Base-by-base conservation (phyloP, 2,888 invertebrate species). In the Hydroisotoma schaefferi region DNA sequence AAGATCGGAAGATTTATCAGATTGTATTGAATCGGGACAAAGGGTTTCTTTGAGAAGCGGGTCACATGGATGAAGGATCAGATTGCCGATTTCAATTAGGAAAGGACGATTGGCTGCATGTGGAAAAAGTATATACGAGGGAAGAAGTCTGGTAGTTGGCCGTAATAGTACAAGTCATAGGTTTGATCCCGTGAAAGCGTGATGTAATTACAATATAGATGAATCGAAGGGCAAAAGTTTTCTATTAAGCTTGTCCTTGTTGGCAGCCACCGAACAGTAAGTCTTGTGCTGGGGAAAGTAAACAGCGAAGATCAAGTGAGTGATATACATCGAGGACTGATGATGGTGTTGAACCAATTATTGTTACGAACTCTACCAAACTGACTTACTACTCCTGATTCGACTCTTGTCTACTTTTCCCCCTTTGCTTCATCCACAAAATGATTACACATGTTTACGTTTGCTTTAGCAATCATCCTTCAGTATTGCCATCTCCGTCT, bases 381-480 rank as follows among this genome's bases (percentile, higher is more conserved):
- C 15, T 33, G 8, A 10, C 33, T 8, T 15, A 10, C 25, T 38
- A 12, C 37, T 52, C 37, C 52, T 37, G 52, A 52, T 52, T 52
- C 52, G 22, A 52, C 52, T 52, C 52, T 37, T 49, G 49, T 49
- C 28, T 49, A 49, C 49, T 20, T 49, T 49, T n/a, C n/a, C n/a
- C n/a, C n/a, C 23, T 47, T 52, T 28, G 12, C 10, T 25, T 23
- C 27, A 15, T 25, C 53, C 53, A 29, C 51, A 53, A 53, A 53
- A 53, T 53, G 53, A 53, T 53, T 53, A 53, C 40, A 53, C 53
- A 53, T 53, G 53, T 53, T 37, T 33, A 49, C 49, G 49, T 52
- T 52, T 52, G 33, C 37, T 52, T 52, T 29, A 23, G 52, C 52
- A 37, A 37, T 37, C 52, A 43, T 38, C 40, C 25, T 23, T 23